phyloP scores from a whole-genome alignment of 1,140 invertebrate genomes.

The Goniozus legneri region DNA sequence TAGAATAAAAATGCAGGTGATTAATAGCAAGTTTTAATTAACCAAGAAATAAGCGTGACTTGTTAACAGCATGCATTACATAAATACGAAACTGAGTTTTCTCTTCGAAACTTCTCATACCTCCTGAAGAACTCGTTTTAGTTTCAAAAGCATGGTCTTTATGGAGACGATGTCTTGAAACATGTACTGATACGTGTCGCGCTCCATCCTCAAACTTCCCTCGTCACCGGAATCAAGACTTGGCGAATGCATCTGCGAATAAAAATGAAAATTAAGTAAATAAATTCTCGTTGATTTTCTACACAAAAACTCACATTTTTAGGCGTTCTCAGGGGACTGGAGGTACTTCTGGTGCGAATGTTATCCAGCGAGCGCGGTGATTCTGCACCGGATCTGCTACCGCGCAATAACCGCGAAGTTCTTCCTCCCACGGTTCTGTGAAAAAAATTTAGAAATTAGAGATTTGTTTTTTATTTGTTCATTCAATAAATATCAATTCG shows the following conservation, averaged over 20 bases:
- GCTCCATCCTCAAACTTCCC: constrained; percentile 56
- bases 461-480: too few species aligned
- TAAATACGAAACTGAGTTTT: background rate
- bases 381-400: constrained; percentile 45
- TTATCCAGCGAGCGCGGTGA: constrained; percentile 47
- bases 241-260: constrained; percentile 44
- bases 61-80: background rate
- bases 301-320: constrained; percentile 43
- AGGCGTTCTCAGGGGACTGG: constrained; percentile 49
- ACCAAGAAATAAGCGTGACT: constrained; percentile 3
- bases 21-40: constrained; percentile 11
- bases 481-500: too few species aligned
- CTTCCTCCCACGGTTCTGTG: constrained; percentile 43
- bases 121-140: constrained; percentile 75
- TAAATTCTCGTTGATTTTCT: background rate
- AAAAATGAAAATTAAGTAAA: constrained; percentile 4
- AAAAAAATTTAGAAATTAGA: too few species aligned
- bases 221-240: constrained; percentile 58
- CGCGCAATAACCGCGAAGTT: constrained; percentile 39
- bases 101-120: constrained; percentile 44
- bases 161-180: constrained; percentile 74
- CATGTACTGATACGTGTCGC: constrained; percentile 65
- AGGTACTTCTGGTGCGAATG: constrained; percentile 38
- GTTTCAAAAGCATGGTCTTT: constrained; percentile 73
- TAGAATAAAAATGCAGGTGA: constrained; percentile 8